phyloP scores from a whole-genome alignment of 1,140 invertebrate genomes.

The Drosophila elegans region DNA sequence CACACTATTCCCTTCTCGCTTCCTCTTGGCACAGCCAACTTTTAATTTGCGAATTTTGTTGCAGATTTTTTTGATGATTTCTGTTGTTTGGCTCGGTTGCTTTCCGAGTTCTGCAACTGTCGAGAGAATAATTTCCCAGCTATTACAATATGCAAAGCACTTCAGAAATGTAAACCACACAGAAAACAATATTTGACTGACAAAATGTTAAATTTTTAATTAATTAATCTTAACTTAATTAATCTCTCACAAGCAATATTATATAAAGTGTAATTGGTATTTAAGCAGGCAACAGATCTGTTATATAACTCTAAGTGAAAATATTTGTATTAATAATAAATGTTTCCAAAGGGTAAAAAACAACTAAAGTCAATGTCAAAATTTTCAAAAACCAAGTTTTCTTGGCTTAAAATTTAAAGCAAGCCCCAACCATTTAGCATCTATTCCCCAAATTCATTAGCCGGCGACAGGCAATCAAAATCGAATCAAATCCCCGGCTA shows the following conservation, averaged over 20 bases:
- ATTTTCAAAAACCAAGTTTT: too few species aligned
- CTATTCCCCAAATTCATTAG: slow-evolving; percentile 47
- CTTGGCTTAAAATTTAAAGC: neutral
- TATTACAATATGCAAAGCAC: slow-evolving; percentile 23
- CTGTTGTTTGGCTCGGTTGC: slow-evolving; percentile 21
- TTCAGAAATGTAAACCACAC: slow-evolving; percentile 5
- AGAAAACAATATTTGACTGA: neutral
- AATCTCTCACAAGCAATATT: too few species aligned
- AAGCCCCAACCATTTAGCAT: neutral
- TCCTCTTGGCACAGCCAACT: slow-evolving; percentile 30
- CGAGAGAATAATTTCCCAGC: slow-evolving; percentile 37
- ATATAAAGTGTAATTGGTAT: too few species aligned
- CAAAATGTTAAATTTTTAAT: too few species aligned
- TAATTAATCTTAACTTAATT: too few species aligned
- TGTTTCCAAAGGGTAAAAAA: too few species aligned
- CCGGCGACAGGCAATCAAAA: slow-evolving; percentile 29
- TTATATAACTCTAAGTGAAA: too few species aligned
- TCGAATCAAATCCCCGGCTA: slow-evolving; percentile 35
- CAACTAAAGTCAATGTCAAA: too few species aligned
- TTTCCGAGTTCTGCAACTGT: slow-evolving; percentile 17
- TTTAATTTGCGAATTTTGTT: slow-evolving; percentile 77
- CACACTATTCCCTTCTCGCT: slow-evolving; percentile 6
- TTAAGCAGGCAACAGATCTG: too few species aligned
- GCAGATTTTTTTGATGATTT: slow-evolving; percentile 54
- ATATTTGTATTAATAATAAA: too few species aligned